A percentile compares a stretch with the other conserved stretches of the same genome.
These are phyloP conservation scores for Lepidonotus clava DNA, from an alignment of 2,888 invertebrate species.

Conservation along the genomic window DNA sequence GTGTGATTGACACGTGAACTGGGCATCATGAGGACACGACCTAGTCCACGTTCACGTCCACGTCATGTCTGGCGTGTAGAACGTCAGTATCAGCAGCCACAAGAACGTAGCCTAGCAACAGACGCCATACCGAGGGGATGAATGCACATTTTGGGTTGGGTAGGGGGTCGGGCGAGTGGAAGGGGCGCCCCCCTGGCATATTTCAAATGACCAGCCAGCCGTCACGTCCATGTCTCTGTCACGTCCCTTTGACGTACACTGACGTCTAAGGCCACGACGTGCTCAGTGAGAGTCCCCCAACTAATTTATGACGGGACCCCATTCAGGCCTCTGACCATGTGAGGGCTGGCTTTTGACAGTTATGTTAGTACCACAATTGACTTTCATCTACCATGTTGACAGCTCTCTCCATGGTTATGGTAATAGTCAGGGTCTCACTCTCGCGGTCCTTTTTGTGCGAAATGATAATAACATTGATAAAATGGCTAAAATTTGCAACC, in stretches of 20 bases:
- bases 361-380: no score
- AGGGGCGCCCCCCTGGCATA: not conserved
- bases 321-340: no score
- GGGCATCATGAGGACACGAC: not conserved
- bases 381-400: no score
- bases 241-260: not conserved
- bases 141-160: no score
- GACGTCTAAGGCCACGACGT: not conserved
- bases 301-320: no score
- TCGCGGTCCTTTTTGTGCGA: no score
- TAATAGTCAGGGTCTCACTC: no score
- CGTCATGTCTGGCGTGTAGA: not conserved
- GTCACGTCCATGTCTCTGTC: not conserved
- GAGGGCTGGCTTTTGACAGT: no score
- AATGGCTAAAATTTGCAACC: no score
- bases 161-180: not conserved
- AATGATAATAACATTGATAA: no score
- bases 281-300: no score
- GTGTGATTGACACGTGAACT: not conserved
- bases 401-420: no score
- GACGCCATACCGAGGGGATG: not conserved
- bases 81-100: not conserved
- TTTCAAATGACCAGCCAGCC: not conserved
- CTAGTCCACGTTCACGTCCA: not conserved
- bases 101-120: not conserved